Evolutionary conservation across 2,888 invertebrate genomes (phyloP).

Genomic region (Drymonia ruficornis): DNA sequence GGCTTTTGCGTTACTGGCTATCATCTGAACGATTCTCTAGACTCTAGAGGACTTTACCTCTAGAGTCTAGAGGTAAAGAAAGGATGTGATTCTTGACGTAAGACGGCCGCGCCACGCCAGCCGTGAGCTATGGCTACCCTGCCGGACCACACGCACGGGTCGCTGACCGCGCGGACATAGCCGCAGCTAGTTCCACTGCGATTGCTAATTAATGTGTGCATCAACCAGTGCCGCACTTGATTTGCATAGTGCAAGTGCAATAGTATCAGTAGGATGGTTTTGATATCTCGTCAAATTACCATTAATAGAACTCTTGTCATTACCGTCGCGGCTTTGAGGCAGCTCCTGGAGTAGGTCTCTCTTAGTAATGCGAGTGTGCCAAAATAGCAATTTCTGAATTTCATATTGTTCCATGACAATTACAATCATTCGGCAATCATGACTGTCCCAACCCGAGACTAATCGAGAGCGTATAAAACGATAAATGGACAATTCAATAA

Average conservation of each 20-base stretch:
- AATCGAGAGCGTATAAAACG: slow-evolving; percentile 11
- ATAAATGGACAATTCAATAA: slow-evolving; percentile 11
- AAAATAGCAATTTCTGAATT: background rate
- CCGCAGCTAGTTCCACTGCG: background rate
- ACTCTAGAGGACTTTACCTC: too few species aligned
- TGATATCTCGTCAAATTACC: too few species aligned
- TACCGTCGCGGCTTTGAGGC: too few species aligned
- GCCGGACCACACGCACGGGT: too few species aligned
- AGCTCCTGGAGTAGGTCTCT: too few species aligned
- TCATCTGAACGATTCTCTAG: background rate
- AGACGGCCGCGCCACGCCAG: background rate
- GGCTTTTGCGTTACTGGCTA: background rate
- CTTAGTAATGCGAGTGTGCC: background rate
- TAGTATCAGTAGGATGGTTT: too few species aligned
- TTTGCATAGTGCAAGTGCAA: slow-evolving; percentile 6
- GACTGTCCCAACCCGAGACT: slow-evolving; percentile 9
- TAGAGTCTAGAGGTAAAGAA: background rate
- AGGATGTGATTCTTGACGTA: background rate
- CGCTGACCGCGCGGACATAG: slow-evolving; percentile 16
- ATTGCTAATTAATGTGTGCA: slow-evolving; percentile 18
- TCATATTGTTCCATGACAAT: background rate
- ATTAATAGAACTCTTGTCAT: too few species aligned
- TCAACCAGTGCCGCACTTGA: slow-evolving; percentile 12
- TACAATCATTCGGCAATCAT: background rate
- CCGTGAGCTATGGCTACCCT: background rate